Percentiles rank a stretch among this genome's conserved stretches.
These are phyloP conservation scores for Andrena minutula DNA, from an alignment of 2,888 invertebrate genomes.

Conservation along the genomic window DNA sequence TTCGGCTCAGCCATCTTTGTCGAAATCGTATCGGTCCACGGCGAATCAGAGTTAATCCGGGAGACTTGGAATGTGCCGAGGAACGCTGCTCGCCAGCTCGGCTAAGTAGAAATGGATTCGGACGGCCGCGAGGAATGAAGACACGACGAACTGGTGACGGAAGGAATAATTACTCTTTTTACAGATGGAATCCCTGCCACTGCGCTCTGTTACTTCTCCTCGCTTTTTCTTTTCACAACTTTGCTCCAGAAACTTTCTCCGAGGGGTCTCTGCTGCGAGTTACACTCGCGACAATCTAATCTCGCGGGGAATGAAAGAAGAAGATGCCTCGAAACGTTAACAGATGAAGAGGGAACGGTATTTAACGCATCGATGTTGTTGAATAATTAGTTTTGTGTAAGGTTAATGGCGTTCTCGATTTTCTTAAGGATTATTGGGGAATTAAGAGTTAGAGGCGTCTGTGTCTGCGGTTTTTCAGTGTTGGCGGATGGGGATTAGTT, in stretches of 20 bases:
- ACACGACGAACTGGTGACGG: background rate
- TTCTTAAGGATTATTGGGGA: too few species aligned
- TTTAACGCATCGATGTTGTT: too few species aligned
- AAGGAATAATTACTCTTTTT: background rate
- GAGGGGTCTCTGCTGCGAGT: too few species aligned
- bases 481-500: background rate
- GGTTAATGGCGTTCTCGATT: too few species aligned
- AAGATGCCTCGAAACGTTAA: too few species aligned
- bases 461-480: background rate
- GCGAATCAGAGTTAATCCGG: constrained; percentile 48
- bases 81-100: constrained; percentile 22
- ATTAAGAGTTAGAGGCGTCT: too few species aligned
- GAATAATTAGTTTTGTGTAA: too few species aligned
- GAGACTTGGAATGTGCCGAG: constrained; percentile 39
- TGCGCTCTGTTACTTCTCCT: background rate
- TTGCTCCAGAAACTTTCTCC: background rate
- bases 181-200: background rate
- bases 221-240: background rate
- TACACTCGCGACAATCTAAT: too few species aligned
- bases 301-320: too few species aligned
- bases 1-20: constrained; percentile 43
- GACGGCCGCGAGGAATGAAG: background rate
- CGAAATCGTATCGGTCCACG: constrained; percentile 46
- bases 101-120: constrained; percentile 33
- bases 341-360: too few species aligned